Percentiles rank a stretch among this genome's conserved stretches.
Conservation (phyloP, 2,113 vertebrate genomes). For the Cyprinodon tularosa region DNA sequence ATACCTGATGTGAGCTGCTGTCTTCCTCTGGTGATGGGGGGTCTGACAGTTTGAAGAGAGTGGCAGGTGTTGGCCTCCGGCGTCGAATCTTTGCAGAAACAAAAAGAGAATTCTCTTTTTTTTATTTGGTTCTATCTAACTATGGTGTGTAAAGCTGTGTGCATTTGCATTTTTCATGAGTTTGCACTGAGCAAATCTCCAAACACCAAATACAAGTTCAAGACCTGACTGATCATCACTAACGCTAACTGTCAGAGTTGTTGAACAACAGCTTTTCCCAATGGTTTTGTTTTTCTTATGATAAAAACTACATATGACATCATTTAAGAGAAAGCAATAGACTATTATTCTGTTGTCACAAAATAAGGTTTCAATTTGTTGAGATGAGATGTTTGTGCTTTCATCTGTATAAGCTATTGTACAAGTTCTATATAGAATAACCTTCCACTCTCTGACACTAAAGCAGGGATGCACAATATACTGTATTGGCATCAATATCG, state of each 20-base stretch:
- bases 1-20: slow-evolving; percentile 62
- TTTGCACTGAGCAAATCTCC: not conserved
- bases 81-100: slow-evolving; percentile 83
- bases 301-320: slow-evolving; percentile 14
- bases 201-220: not conserved
- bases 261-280: not conserved
- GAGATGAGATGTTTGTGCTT: too few relatives aligned
- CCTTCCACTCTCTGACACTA: too few relatives aligned
- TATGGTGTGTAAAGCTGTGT: not conserved
- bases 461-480: too few relatives aligned
- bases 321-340: slow-evolving; percentile 17
- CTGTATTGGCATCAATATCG: too few relatives aligned
- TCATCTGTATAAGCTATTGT: too few relatives aligned
- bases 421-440: too few relatives aligned
- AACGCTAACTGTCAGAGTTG: not conserved
- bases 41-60: slow-evolving; percentile 89
- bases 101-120: not conserved
- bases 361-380: slow-evolving; percentile 46
- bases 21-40: slow-evolving; percentile 86
- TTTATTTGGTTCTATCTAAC: not conserved
- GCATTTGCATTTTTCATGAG: not conserved
- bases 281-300: not conserved
- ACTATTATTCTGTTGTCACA: slow-evolving; percentile 20
- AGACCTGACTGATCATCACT: not conserved
- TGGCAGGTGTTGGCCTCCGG: slow-evolving; percentile 90